Evolutionary conservation across 2,113 vertebrate species (phyloP), one percentile per base, ranked within the genome.

Genomic region (Bucco capensis): DNA sequence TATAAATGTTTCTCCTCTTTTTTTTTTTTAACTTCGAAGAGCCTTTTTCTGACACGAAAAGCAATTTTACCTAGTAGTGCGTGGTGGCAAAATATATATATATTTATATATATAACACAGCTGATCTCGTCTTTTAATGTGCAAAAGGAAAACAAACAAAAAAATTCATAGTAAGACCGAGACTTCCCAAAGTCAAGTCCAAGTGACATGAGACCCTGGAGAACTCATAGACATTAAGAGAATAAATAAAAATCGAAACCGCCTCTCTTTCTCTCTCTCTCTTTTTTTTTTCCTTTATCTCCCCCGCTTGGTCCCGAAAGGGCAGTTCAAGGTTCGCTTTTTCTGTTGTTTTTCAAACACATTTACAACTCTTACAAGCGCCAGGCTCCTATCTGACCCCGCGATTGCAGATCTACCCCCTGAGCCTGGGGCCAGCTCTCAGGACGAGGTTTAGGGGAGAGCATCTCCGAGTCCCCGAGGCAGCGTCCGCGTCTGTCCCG

Each of bases 351-450:
- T 37, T 60, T 65, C 89, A 83, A 97, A 81, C 97, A 98, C 97
- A 98, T 99, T 98, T 98, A 98, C 98, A 99, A 98, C 98, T 98
- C 98, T 98, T 98, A 97, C 97, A 98, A 98, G 98, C 98, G 97
- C 97, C 96, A 95, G 97, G 97, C 93, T 97, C 97, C 97, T 96
- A 97, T 97, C 95, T 97, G 96, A 90, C 92, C 95, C 97, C 96
- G 88, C 93, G 95, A 84, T 27, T 67, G 89, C 94, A 76, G 89
- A 85, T 87, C 18, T 24, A 10, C n/a, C 22, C 42, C 73, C 89
- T 88, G 94, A 76, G 80, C 93, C 71, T 35, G 94, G 88, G 90
- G 42, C 79, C 86, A 88, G 86, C 93, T 91, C 88, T 71, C 83
- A 16, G 53, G 80, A 23, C 24, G 80, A 73, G 57, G 31, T 92